Evolutionary conservation across 1,140 invertebrate species (phyloP).

Genomic region (Parasteatoda tepidariorum): DNA sequence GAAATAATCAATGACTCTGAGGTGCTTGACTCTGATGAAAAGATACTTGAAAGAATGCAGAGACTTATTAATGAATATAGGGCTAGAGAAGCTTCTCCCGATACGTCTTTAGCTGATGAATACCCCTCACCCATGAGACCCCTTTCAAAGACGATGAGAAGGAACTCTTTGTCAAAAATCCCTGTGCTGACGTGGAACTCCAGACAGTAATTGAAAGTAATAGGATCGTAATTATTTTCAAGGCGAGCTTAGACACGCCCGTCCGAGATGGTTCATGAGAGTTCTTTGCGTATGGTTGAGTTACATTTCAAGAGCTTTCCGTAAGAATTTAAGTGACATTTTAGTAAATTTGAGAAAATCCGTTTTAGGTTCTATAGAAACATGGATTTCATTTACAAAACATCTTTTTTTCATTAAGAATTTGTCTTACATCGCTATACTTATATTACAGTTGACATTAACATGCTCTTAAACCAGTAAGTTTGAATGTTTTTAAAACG

Average conservation of each 20-base stretch:
- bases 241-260: constrained; percentile 11
- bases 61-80: constrained; percentile 53
- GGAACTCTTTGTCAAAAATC: constrained; percentile 44
- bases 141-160: constrained; percentile 14
- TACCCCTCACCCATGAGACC: constrained; percentile 4
- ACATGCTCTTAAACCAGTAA: too few relatives aligned
- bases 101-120: constrained; percentile 38
- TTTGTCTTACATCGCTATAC: neutral
- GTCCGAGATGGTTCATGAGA: neutral
- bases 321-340: neutral
- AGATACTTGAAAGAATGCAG: constrained; percentile 48
- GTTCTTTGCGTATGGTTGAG: neutral
- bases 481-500: too few relatives aligned
- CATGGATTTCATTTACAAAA: neutral
- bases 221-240: neutral
- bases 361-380: neutral
- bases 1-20: constrained; percentile 55
- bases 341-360: neutral
- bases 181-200: constrained; percentile 37
- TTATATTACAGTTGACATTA: too few relatives aligned
- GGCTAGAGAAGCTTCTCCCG: constrained; percentile 16
- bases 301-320: neutral
- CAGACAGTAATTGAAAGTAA: constrained; percentile 7
- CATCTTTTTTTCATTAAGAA: neutral
- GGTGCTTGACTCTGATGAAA: constrained; percentile 47